phyloP scores from a whole-genome alignment of 2,113 vertebrate species.

The Laterallus jamaicensis region DNA sequence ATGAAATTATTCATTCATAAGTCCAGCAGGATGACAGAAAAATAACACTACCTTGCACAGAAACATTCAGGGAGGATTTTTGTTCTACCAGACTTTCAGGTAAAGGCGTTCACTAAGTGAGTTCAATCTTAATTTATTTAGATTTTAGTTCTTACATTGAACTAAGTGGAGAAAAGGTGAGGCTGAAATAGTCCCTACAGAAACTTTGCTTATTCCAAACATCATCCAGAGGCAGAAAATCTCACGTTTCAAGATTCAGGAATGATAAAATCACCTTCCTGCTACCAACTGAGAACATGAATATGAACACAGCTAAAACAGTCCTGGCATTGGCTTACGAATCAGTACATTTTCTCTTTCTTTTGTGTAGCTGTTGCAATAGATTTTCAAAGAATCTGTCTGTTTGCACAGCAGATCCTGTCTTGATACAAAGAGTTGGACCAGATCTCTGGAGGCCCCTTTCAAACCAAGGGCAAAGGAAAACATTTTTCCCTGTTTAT shows the following conservation, averaged over 20 bases:
- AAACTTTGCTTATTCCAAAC: background rate
- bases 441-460: background rate
- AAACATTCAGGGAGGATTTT: background rate
- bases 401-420: conserved; percentile 22
- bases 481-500: conserved; percentile 2
- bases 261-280: background rate
- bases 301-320: background rate
- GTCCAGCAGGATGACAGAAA: background rate
- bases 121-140: background rate
- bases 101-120: background rate
- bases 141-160: background rate
- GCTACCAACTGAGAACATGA: background rate
- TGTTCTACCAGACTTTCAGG: background rate
- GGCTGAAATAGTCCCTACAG: background rate
- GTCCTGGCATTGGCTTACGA: background rate
- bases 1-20: background rate
- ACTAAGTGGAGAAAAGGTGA: background rate
- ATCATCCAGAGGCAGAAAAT: background rate
- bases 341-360: background rate
- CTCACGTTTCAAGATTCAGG: background rate
- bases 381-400: background rate
- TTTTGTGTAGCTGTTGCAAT: background rate
- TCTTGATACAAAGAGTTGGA: background rate
- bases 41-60: background rate
- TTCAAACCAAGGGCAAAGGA: background rate